Conservation (phyloP, 2,797 vertebrate genomes). For the Zenarchopterus dispar region DNA sequence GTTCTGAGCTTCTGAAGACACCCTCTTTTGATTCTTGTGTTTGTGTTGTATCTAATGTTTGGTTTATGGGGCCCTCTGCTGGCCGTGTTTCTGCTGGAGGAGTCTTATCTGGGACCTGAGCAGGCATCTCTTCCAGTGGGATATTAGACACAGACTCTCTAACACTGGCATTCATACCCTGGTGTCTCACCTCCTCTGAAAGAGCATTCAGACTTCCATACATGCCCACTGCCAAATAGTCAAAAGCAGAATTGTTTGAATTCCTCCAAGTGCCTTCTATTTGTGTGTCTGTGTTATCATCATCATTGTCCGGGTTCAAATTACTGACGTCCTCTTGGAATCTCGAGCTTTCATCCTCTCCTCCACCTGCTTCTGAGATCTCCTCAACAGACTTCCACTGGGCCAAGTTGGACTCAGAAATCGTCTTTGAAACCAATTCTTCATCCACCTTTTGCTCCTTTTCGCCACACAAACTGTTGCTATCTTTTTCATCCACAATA, state of each 20-base stretch:
- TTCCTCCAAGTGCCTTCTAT: conserved; percentile 67
- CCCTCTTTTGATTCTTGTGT: conserved; percentile 18
- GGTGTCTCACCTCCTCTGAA: conserved; percentile 75
- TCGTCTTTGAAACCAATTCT: conserved; percentile 51
- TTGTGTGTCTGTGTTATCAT: conserved; percentile 56
- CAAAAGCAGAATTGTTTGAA: conserved; percentile 60
- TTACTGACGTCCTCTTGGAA: conserved; percentile 80
- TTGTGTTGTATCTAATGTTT: conserved; percentile 37
- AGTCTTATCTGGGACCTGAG: conserved; percentile 35
- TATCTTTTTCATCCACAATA: conserved; percentile 76
- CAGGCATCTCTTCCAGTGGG: conserved; percentile 71
- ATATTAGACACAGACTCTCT: conserved; percentile 78
- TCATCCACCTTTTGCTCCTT: conserved; percentile 65
- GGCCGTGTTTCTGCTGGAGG: conserved; percentile 30
- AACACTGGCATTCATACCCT: conserved; percentile 52
- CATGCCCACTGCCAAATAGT: conserved; percentile 56
- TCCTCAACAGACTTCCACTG: conserved; percentile 83
- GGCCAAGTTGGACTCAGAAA: conserved; percentile 77
- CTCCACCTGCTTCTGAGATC: conserved; percentile 82
- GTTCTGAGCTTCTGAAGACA: conserved; percentile 18
- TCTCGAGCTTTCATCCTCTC: conserved; percentile 74
- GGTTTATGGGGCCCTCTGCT: conserved; percentile 30
- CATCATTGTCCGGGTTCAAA: conserved; percentile 69
- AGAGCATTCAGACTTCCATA: conserved; percentile 81
- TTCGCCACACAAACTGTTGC: conserved; percentile 71